phyloP scores from a whole-genome alignment of 2,113 vertebrate genomes.

The Chauna torquata region DNA sequence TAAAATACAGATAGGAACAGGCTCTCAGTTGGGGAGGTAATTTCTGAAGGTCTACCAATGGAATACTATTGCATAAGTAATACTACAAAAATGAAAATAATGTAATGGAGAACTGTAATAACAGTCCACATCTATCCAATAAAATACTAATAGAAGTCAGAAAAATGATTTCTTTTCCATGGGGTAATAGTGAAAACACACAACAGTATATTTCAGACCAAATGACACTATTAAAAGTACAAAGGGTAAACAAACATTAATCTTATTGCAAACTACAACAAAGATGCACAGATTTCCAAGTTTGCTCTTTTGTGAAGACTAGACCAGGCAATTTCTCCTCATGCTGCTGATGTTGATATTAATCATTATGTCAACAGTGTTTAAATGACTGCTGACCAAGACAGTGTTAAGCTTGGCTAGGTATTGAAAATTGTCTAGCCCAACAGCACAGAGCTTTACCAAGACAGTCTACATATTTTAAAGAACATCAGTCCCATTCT shows the following conservation, averaged over 20 bases:
- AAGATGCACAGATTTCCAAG: neutral
- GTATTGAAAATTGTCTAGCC: neutral
- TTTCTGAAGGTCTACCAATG: neutral
- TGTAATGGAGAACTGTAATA: neutral
- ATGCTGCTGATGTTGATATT: neutral
- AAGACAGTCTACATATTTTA: neutral
- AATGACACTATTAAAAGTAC: neutral
- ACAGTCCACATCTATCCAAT: neutral
- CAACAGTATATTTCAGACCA: neutral
- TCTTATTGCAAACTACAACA: neutral
- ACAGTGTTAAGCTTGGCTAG: neutral
- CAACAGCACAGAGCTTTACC: neutral
- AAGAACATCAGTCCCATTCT: neutral
- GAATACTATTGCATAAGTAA: neutral
- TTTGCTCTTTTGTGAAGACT: neutral
- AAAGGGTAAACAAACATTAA: neutral
- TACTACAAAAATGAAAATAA: neutral
- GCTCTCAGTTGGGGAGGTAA: neutral
- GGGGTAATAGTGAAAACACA: neutral
- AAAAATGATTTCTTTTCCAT: neutral
- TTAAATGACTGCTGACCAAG: neutral
- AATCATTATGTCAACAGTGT: neutral
- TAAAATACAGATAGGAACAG: constrained; percentile 20
- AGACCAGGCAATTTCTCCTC: neutral
- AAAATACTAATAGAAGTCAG: neutral